phyloP scores from a whole-genome alignment of 2,113 vertebrate genomes.

The Brachyistius frenatus region DNA sequence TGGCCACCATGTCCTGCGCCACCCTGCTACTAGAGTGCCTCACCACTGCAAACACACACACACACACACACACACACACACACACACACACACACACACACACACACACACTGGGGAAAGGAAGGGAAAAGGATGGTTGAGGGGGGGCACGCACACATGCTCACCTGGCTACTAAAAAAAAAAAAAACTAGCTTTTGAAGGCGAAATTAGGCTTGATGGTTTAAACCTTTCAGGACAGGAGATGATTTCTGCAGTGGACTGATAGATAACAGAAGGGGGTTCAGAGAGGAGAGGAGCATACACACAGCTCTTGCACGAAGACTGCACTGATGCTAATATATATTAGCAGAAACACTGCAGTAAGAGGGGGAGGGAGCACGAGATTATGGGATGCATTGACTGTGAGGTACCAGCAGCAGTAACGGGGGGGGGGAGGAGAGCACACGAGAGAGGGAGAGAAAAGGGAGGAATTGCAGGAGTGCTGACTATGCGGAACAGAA shows the following conservation, averaged over 20 bases:
- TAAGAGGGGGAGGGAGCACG: conserved; percentile 74
- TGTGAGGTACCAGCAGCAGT: conserved; percentile 78
- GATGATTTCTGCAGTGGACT: conserved; percentile 44
- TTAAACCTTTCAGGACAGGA: conserved; percentile 9
- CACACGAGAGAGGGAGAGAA: conserved; percentile 20
- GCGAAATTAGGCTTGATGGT: conserved; percentile 30
- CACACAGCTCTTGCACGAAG: conserved; percentile 35
- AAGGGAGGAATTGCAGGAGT: conserved; percentile 71
- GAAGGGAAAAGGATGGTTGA: background rate
- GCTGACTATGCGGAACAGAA: conserved; percentile 79
- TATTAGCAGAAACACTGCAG: conserved; percentile 86
- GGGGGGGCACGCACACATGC: conserved; percentile 23
- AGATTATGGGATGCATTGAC: conserved; percentile 80
- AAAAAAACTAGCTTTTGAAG: conserved; percentile 16
- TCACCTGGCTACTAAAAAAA: conserved; percentile 71
- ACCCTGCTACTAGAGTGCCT: conserved; percentile 58
- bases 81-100: conserved; percentile 1
- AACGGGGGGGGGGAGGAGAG: conserved; percentile 48
- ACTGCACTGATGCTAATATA: conserved; percentile 81
- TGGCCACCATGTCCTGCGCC: conserved; percentile 78
- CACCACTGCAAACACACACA: conserved; percentile 52
- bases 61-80: conserved; percentile 2
- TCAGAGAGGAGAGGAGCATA: conserved; percentile 10
- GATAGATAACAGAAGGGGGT: conserved; percentile 16
- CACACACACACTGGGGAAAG: conserved; percentile 28